Evolutionary conservation across 64 coral and sea anemone genomes (phyloP).

Genomic region (Orbicella faveolata): DNA sequence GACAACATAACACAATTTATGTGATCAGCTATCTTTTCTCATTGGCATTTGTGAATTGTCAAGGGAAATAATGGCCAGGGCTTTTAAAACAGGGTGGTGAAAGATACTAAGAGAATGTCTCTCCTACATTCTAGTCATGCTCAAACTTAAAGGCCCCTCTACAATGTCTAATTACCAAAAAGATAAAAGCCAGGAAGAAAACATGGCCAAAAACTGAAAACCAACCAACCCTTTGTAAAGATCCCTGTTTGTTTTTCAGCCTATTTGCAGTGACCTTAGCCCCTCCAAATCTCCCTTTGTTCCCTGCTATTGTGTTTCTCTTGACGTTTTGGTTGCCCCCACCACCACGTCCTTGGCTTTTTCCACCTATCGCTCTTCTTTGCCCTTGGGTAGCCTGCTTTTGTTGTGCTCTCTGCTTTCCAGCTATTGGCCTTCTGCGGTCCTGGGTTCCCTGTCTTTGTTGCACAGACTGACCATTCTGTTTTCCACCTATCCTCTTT

Average conservation of each 20-base stretch:
- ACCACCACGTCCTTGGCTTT: no score
- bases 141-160: background rate
- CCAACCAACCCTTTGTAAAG: background rate
- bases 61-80: background rate
- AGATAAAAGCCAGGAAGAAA: background rate
- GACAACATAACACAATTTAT: background rate
- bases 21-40: background rate
- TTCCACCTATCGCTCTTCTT: background rate
- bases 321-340: background rate
- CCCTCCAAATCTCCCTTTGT: constrained; percentile 9
- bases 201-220: background rate
- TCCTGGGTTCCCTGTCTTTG: constrained; percentile 26
- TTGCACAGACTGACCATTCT: background rate
- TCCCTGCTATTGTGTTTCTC: background rate
- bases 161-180: background rate
- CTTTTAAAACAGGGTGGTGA: background rate
- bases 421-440: background rate
- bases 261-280: constrained; percentile 37
- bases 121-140: no score
- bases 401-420: background rate
- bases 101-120: background rate
- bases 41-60: background rate
- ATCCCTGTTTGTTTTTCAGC: constrained; percentile 45
- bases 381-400: background rate
- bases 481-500: background rate